These are phyloP conservation scores for Stratiomys singularior DNA, from an alignment of 2,888 invertebrate genomes.

Conservation along the genomic window DNA sequence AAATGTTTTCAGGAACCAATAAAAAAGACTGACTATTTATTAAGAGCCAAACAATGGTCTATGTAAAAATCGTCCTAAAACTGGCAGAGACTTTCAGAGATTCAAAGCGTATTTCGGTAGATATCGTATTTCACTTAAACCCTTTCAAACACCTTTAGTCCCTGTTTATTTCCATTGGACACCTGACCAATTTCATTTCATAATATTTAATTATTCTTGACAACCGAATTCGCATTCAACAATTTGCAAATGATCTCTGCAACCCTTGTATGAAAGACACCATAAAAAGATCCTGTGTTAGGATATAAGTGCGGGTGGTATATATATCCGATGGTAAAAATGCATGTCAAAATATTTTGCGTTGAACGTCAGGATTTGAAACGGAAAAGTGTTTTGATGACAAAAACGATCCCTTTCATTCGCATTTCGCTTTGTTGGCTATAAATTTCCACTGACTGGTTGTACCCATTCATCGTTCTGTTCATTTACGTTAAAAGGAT, in stretches of 20 bases:
- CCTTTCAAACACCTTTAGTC: too few species aligned
- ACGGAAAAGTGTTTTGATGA: background rate
- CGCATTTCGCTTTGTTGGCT: slow-evolving; percentile 7
- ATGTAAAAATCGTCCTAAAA: too few species aligned
- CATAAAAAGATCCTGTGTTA: background rate
- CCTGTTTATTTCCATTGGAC: too few species aligned
- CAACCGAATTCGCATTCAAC: too few species aligned
- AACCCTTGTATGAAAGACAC: background rate
- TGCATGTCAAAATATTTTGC: slow-evolving; percentile 33
- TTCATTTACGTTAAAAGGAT: slow-evolving; percentile 4
- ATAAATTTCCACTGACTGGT: background rate
- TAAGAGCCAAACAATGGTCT: too few species aligned
- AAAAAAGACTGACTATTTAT: too few species aligned
- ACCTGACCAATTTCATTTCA: too few species aligned
- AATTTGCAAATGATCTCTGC: background rate
- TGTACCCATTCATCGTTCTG: slow-evolving; percentile 16
- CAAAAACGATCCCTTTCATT: background rate
- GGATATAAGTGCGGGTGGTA: background rate
- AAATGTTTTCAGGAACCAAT: too few species aligned
- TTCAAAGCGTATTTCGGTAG: too few species aligned
- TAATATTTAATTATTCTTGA: too few species aligned
- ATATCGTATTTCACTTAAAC: too few species aligned
- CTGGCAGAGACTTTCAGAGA: too few species aligned
- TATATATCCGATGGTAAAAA: background rate
- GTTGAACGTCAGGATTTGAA: slow-evolving; percentile 15